phyloP scores from a whole-genome alignment of 2,113 vertebrate genomes.

The Nerophis ophidion region DNA sequence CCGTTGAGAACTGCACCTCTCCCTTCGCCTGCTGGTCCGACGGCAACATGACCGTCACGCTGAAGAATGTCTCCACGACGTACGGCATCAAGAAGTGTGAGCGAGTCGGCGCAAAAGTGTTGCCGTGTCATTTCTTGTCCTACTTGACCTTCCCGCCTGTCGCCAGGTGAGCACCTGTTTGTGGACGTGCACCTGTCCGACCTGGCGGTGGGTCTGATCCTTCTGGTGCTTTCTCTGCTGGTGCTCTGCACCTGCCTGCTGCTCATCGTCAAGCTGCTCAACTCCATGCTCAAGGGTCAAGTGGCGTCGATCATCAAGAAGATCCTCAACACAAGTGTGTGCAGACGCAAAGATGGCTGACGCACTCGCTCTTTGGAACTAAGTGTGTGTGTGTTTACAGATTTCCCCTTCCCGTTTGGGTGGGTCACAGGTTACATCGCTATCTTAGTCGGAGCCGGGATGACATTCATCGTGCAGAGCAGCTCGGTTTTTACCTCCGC shows the following conservation, averaged over 20 bases:
- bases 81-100: conserved; percentile 79
- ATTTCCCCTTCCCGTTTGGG: conserved; percentile 89
- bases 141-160: background rate
- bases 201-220: conserved; percentile 80
- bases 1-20: conserved; percentile 82
- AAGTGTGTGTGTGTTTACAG: conserved; percentile 55
- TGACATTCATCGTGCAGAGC: conserved; percentile 97
- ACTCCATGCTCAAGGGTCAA: conserved; percentile 89
- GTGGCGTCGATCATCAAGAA: conserved; percentile 87
- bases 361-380: background rate
- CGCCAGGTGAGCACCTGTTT: conserved; percentile 52
- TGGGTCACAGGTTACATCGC: conserved; percentile 93
- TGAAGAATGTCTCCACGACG: conserved; percentile 72
- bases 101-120: background rate
- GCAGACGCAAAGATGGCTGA: background rate
- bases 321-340: conserved; percentile 85
- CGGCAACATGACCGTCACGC: conserved; percentile 65
- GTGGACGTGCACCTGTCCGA: conserved; percentile 71
- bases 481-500: conserved; percentile 96
- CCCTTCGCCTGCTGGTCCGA: conserved; percentile 73
- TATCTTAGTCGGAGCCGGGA: conserved; percentile 85
- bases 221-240: conserved; percentile 79
- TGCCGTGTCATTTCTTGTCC: background rate
- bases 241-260: conserved; percentile 85
- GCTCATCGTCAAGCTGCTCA: conserved; percentile 87